Percentiles rank a stretch among this genome's conserved stretches.
Evolutionary conservation across 1,140 invertebrate genomes (phyloP).

Genomic region (Condylostylus longicornis): DNA sequence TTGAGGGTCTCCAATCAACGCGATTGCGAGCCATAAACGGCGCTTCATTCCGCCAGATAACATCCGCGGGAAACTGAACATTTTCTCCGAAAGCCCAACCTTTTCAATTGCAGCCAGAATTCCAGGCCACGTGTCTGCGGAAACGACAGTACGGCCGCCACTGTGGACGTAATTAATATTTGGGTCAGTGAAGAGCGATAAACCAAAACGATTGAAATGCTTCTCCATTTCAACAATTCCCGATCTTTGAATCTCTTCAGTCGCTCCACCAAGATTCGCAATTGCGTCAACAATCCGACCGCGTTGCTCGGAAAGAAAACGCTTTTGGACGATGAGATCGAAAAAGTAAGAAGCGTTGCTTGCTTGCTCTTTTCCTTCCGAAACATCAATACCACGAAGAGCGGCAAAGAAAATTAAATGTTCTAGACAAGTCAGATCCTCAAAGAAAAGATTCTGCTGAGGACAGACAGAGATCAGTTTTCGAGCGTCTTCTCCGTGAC

Average conservation of each 20-base stretch:
- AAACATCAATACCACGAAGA: constrained; percentile 15
- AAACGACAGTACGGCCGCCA: neutral
- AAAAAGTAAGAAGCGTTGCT: no score
- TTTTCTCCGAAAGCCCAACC: constrained; percentile 10
- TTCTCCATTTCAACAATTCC: no score
- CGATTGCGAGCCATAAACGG: constrained; percentile 62
- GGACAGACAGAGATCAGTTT: constrained; percentile 63
- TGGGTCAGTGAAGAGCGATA: no score
- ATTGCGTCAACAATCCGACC: no score
- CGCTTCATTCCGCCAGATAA: constrained; percentile 69
- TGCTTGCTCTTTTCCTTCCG: neutral
- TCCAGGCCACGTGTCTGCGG: constrained; percentile 40
- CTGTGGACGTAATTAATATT: no score
- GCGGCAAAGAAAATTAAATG: constrained; percentile 42
- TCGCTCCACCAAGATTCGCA: no score
- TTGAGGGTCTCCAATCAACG: constrained; percentile 48
- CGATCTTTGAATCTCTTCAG: constrained; percentile 2
- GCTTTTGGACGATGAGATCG: no score
- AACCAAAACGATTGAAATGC: no score
- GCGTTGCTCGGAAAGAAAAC: no score
- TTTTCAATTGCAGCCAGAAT: constrained; percentile 3
- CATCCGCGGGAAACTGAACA: constrained; percentile 17
- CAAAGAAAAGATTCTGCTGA: constrained; percentile 83
- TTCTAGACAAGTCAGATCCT: constrained; percentile 73
- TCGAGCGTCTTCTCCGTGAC: no score